These are phyloP conservation scores for Raja brachyura DNA, from an alignment of 2,113 vertebrate genomes.

Conservation along the genomic window DNA sequence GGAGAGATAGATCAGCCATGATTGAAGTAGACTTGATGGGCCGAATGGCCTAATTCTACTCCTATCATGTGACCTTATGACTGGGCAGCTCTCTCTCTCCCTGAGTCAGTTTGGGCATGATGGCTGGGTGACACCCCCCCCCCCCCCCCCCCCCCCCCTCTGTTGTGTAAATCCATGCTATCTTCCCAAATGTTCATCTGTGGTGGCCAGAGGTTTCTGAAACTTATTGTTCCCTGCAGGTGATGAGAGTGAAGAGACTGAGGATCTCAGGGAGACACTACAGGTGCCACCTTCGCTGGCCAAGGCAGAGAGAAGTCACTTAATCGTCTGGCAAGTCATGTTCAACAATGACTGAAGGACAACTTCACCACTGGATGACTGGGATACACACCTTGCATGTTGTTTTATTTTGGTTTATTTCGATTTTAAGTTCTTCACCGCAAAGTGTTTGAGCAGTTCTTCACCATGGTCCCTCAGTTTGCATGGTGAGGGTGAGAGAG, in stretches of 20 bases:
- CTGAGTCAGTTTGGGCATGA: background rate
- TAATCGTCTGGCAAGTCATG: slow-evolving; percentile 93
- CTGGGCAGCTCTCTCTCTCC: background rate
- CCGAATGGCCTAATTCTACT: too few relatives aligned
- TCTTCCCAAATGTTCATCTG: background rate
- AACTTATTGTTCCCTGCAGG: slow-evolving; percentile 54
- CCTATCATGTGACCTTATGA: too few relatives aligned
- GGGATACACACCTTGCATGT: slow-evolving; percentile 56
- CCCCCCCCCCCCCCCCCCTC: too few relatives aligned
- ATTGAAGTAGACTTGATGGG: too few relatives aligned
- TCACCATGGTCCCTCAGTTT: slow-evolving; percentile 52
- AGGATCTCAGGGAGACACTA: slow-evolving; percentile 69
- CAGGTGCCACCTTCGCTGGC: slow-evolving; percentile 80
- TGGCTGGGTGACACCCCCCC: background rate
- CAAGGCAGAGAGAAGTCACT: slow-evolving; percentile 93
- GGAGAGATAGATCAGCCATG: too few relatives aligned
- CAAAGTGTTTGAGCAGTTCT: slow-evolving; percentile 58
- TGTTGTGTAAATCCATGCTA: background rate
- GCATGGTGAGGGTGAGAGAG: slow-evolving; percentile 49
- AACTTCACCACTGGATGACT: slow-evolving; percentile 13
- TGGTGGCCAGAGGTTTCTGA: background rate
- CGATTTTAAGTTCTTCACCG: slow-evolving; percentile 57
- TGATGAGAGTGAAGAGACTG: slow-evolving; percentile 79
- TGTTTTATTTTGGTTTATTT: slow-evolving; percentile 54
- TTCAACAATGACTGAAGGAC: slow-evolving; percentile 62